Conservation (phyloP, 2,113 vertebrate genomes). For the Pogonocichla stellata region DNA sequence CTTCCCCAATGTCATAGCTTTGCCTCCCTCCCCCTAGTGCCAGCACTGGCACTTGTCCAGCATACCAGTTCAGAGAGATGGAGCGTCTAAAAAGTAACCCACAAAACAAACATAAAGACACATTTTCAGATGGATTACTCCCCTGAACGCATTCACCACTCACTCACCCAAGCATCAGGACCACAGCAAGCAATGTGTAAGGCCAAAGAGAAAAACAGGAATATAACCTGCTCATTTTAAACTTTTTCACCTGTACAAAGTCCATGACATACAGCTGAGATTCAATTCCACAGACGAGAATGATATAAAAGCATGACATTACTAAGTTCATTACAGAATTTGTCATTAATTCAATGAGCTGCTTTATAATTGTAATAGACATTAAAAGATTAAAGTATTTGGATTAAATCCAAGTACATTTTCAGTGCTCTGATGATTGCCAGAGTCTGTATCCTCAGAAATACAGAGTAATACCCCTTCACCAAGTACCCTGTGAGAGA, state of each 20-base stretch:
- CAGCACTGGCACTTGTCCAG: neutral
- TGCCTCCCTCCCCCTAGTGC: neutral
- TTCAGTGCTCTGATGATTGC: neutral
- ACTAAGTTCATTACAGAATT: neutral
- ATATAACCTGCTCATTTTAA: neutral
- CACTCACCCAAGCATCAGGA: neutral
- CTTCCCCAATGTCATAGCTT: accelerated
- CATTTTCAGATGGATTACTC: neutral
- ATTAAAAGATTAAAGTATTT: slow-evolving; percentile 5
- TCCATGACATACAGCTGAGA: neutral
- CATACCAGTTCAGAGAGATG: neutral
- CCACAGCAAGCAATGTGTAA: neutral
- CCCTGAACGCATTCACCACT: accelerated
- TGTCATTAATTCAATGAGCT: slow-evolving; percentile 36
- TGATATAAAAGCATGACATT: neutral
- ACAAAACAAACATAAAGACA: neutral
- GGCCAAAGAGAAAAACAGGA: neutral
- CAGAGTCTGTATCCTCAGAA: neutral
- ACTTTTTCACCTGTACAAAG: neutral
- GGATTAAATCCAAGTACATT: neutral
- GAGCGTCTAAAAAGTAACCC: neutral
- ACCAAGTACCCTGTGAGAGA: neutral
- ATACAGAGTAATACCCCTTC: neutral
- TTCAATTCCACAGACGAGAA: neutral
- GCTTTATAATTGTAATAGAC: slow-evolving; percentile 6